Evolutionary conservation across 2,113 vertebrate species (phyloP).

Genomic region (Paralichthys olivaceus): DNA sequence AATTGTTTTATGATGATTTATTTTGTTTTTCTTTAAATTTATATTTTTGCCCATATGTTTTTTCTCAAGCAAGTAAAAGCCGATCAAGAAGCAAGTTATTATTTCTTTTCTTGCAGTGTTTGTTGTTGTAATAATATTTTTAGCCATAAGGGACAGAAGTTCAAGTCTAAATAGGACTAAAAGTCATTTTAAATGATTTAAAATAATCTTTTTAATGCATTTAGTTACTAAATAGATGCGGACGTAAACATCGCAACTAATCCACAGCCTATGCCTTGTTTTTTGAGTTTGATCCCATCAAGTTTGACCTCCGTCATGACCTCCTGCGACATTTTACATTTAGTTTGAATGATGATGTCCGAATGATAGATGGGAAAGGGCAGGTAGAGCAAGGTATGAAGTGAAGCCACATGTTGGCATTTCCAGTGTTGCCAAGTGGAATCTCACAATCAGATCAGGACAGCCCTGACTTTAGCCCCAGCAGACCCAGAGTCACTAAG

Average conservation of each 20-base stretch:
- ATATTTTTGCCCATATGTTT: background rate
- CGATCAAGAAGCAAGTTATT: too few relatives aligned
- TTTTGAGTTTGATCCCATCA: background rate
- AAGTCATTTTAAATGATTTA: too few relatives aligned
- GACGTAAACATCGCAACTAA: background rate
- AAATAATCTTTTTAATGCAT: too few relatives aligned
- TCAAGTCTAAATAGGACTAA: background rate
- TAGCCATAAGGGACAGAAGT: background rate
- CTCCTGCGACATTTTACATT: background rate
- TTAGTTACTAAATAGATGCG: too few relatives aligned
- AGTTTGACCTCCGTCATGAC: background rate
- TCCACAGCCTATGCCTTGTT: too few relatives aligned
- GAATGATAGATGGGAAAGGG: background rate
- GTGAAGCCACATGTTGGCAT: background rate
- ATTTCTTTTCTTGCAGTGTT: too few relatives aligned
- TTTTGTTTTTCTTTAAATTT: background rate
- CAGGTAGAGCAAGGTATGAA: background rate
- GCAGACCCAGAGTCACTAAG: constrained; percentile 1
- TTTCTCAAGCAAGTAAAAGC: background rate
- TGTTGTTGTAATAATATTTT: background rate
- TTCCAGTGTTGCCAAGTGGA: constrained; percentile 19
- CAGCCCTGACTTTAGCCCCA: background rate
- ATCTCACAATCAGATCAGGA: constrained; percentile 51
- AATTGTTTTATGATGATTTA: too few relatives aligned
- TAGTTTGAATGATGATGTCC: background rate